Conservation (phyloP, 2,888 invertebrate species). For the Rugalucina vietnamica region DNA sequence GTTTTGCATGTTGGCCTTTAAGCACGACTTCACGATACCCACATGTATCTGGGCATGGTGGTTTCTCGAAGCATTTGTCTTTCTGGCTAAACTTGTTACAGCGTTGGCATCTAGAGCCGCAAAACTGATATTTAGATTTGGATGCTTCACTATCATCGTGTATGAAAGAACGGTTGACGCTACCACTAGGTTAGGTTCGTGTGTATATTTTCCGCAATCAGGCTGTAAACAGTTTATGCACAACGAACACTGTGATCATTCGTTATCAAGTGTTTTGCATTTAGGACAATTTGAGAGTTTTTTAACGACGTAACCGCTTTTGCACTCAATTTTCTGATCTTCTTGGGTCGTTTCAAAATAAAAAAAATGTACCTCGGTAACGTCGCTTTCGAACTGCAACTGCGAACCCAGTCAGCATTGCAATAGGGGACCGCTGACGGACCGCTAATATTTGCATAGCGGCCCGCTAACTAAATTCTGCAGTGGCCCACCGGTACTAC, state of each 20-base stretch:
- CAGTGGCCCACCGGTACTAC: no score
- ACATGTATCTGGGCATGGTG: constrained; percentile 50
- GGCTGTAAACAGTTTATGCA: neutral
- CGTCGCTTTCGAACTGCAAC: neutral
- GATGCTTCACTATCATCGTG: neutral
- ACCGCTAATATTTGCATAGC: no score
- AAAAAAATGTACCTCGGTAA: neutral
- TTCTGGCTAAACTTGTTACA: neutral
- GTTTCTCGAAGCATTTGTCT: neutral
- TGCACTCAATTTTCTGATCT: neutral
- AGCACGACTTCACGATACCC: constrained; percentile 50
- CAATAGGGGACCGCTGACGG: no score
- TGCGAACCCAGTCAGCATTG: no score
- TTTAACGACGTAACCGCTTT: neutral
- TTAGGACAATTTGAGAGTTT: neutral
- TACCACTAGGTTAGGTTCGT: neutral
- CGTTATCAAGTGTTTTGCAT: neutral
- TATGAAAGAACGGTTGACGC: neutral
- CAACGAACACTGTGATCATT: neutral
- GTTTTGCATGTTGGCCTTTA: constrained; percentile 26
- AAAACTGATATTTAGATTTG: neutral
- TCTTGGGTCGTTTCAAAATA: neutral
- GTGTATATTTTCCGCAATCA: neutral
- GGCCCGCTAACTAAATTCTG: no score
- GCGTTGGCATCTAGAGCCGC: neutral